Percentiles rank a stretch among this genome's conserved stretches.
These are phyloP conservation scores for Phaenicophaeus curvirostris DNA, from an alignment of 2,797 vertebrate species.

Conservation along the genomic window DNA sequence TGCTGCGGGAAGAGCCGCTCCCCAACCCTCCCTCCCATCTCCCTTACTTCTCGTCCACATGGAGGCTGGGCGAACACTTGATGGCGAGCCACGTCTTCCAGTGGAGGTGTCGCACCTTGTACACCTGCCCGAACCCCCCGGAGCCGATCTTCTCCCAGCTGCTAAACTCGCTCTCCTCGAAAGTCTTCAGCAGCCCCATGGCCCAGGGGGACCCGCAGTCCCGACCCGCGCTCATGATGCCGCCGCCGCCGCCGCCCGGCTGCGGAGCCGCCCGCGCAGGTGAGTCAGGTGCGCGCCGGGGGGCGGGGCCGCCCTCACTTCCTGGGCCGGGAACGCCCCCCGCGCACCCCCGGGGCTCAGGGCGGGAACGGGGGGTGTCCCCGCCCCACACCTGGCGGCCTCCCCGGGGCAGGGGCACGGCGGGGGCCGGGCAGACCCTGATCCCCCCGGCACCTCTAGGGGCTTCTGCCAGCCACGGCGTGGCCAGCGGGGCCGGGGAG, in stretches of 20 bases:
- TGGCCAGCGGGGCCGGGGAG: too few species aligned
- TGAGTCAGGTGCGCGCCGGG: constrained; percentile 21
- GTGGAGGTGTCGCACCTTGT: constrained; percentile 94
- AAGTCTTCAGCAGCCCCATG: constrained; percentile 91
- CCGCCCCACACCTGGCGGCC: too few species aligned
- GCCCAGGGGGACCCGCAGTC: constrained; percentile 79
- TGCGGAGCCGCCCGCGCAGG: constrained; percentile 72
- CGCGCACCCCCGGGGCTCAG: background rate
- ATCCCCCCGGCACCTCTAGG: background rate
- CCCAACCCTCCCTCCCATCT: background rate
- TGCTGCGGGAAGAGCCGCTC: background rate
- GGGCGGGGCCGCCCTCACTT: constrained; percentile 1
- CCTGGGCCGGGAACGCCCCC: background rate
- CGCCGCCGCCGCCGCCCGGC: constrained; percentile 65
- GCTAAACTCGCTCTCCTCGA: constrained; percentile 89
- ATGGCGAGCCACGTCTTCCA: constrained; percentile 99
- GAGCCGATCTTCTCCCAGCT: constrained; percentile 97
- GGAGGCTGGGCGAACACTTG: constrained; percentile 95
- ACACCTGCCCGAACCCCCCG: constrained; percentile 97
- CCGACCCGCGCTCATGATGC: constrained; percentile 79
- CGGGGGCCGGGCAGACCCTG: background rate
- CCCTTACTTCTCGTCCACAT: constrained; percentile 95
- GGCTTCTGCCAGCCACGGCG: too few species aligned
- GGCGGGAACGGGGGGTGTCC: too few species aligned
- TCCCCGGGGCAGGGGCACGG: too few species aligned